Conservation (phyloP, 2,888 invertebrate species). For the Troides aeacus region DNA sequence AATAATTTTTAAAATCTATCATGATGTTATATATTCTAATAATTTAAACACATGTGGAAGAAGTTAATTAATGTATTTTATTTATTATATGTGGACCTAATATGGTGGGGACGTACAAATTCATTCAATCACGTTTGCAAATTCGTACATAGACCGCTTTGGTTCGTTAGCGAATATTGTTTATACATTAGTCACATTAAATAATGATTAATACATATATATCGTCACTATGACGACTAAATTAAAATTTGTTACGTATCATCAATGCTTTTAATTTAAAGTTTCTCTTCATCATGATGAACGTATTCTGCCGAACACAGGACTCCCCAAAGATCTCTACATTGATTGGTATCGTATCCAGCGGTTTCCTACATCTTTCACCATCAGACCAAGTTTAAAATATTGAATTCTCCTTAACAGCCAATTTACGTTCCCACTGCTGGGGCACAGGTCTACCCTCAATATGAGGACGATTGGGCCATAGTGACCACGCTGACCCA, state of each 20-base stretch:
- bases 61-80: not conserved
- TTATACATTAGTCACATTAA: constrained; percentile 53
- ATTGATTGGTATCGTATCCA: too few relatives aligned
- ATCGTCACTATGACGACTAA: constrained; percentile 68
- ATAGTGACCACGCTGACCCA: too few relatives aligned
- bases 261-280: too few relatives aligned
- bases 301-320: too few relatives aligned
- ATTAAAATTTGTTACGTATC: not conserved
- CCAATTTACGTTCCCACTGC: too few relatives aligned
- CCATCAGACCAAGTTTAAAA: too few relatives aligned
- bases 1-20: not conserved
- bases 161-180: constrained; percentile 78
- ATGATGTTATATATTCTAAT: not conserved
- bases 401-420: too few relatives aligned
- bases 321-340: too few relatives aligned
- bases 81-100: not conserved
- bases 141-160: constrained; percentile 69
- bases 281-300: too few relatives aligned
- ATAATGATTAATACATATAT: constrained; percentile 67
- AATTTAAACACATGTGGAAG: not conserved
- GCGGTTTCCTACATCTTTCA: too few relatives aligned
- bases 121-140: constrained; percentile 2
- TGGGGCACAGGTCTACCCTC: too few relatives aligned
- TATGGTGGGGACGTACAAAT: constrained; percentile 1
- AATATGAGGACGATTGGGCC: too few relatives aligned